A percentile compares a stretch with the other conserved stretches of the same genome.
Conservation (phyloP, 1,140 invertebrate species). For the Melanaphis sacchari region DNA sequence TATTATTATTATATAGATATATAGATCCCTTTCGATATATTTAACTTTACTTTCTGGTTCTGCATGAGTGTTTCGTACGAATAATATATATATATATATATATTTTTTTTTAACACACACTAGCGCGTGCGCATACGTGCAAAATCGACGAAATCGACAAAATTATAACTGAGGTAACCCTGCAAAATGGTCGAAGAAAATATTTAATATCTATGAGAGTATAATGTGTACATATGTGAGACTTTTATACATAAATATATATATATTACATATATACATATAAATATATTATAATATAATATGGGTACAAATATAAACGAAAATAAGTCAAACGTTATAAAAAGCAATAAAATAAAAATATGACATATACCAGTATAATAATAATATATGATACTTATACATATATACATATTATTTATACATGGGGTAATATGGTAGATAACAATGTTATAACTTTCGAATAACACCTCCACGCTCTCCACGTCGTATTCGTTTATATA, state of each 20-base stretch:
- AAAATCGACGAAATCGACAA: neutral
- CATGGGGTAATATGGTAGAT: neutral
- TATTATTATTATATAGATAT: neutral
- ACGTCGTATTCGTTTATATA: neutral
- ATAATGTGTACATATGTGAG: neutral
- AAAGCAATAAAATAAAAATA: neutral
- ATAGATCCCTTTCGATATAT: slow-evolving; percentile 10
- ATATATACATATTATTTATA: too few relatives aligned
- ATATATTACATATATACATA: neutral
- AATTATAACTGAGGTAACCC: neutral
- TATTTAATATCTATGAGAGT: neutral
- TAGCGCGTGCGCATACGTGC: too few relatives aligned
- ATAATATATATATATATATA: neutral
- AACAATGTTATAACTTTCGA: neutral
- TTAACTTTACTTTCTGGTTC: neutral
- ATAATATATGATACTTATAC: neutral
- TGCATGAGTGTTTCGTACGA: neutral
- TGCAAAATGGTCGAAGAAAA: neutral
- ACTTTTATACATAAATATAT: neutral
- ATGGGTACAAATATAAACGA: neutral
- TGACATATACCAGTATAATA: neutral
- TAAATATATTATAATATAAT: too few relatives aligned
- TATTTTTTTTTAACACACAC: neutral
- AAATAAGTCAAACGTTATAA: neutral
- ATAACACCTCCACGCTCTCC: neutral